Conservation (phyloP, 2,113 vertebrate species). For the Alaudala cheleensis region DNA sequence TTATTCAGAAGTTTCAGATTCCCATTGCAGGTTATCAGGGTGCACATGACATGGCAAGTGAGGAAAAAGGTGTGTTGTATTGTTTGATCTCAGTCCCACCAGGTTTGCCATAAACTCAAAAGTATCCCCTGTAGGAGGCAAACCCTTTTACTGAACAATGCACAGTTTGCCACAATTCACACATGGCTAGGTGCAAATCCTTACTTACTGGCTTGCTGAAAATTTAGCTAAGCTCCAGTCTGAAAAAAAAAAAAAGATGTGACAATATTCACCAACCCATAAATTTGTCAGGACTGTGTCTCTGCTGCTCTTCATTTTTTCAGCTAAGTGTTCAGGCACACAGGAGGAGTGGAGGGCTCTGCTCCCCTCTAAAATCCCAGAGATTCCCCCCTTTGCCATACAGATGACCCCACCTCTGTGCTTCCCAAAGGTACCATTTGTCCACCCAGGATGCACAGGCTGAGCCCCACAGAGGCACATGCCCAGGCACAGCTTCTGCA, state of each 20-base stretch:
- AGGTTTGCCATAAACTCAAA: background rate
- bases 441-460: background rate
- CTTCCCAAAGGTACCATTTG: background rate
- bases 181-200: background rate
- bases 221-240: background rate
- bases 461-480: rapidly evolving
- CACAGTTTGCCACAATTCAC: background rate
- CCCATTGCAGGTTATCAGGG: background rate
- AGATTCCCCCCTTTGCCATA: background rate
- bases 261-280: background rate
- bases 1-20: background rate
- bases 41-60: background rate
- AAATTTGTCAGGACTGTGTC: background rate
- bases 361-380: background rate
- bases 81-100: background rate
- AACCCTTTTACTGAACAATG: background rate
- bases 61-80: background rate
- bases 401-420: background rate
- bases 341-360: background rate
- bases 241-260: background rate
- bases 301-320: background rate
- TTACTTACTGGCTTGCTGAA: background rate
- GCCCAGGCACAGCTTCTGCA: rapidly evolving
- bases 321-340: background rate
- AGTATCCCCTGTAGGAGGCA: background rate